Conservation (phyloP, 2,797 vertebrate genomes). For the Ispidina lecontei region DNA sequence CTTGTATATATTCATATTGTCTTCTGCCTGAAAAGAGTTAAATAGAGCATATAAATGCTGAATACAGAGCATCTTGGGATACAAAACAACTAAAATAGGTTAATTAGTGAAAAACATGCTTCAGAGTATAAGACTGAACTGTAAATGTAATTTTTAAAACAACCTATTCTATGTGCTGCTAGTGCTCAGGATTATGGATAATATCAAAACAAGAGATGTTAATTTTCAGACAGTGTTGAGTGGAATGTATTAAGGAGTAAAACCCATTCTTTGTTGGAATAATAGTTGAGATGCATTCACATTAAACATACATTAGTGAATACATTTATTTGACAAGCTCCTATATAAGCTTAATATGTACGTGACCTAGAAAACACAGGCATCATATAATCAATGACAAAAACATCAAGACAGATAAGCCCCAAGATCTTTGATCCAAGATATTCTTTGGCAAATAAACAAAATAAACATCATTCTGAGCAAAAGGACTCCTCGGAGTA, state of each 20-base stretch:
- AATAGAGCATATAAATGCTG: constrained; percentile 82
- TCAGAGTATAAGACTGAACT: constrained; percentile 47
- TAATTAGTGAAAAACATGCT: constrained; percentile 84
- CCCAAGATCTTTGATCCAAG: constrained; percentile 41
- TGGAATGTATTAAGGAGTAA: not conserved
- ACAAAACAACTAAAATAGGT: constrained; percentile 75
- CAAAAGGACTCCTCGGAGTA: not conserved
- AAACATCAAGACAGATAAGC: constrained; percentile 50
- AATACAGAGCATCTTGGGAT: constrained; percentile 74
- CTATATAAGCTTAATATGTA: not conserved
- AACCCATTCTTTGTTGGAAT: constrained; percentile 10
- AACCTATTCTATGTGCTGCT: not conserved
- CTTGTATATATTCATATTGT: constrained; percentile 72
- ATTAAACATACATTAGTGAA: constrained; percentile 60
- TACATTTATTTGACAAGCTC: constrained; percentile 31
- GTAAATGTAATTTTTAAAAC: not conserved
- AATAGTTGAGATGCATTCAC: not conserved
- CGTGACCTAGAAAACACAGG: constrained; percentile 65
- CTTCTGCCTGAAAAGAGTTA: constrained; percentile 73
- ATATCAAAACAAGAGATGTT: not conserved
- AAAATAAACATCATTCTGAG: not conserved
- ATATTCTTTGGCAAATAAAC: not conserved
- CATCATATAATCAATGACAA: constrained; percentile 32
- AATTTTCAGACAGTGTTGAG: not conserved
- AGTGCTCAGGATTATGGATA: not conserved